A percentile compares a stretch with the other conserved stretches of the same genome.
phyloP scores from a whole-genome alignment of 2,113 vertebrate species.

The Andinoacara biseriatus region DNA sequence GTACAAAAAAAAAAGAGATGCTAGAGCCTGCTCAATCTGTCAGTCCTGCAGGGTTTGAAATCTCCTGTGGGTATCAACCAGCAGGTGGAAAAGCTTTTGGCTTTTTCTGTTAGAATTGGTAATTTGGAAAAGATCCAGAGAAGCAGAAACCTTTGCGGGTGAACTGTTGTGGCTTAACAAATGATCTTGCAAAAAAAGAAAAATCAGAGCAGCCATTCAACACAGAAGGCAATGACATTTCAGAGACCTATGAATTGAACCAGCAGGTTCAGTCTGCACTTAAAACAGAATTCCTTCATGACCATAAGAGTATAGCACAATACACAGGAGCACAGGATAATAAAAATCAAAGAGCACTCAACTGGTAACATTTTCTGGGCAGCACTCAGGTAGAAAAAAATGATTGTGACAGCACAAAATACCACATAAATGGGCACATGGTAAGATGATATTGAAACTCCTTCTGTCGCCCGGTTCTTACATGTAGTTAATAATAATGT shows the following conservation, averaged over 20 bases:
- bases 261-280: constrained; percentile 34
- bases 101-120: constrained; percentile 28
- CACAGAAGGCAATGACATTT: constrained; percentile 64
- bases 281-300: constrained; percentile 8
- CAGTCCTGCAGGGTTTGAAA: background rate
- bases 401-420: background rate
- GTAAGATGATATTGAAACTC: background rate
- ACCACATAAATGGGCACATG: background rate
- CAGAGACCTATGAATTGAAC: constrained; percentile 50
- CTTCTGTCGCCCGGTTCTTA: background rate
- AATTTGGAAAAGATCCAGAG: constrained; percentile 41
- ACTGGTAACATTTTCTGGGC: background rate
- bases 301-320: background rate
- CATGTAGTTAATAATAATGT: background rate
- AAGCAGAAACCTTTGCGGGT: constrained; percentile 48
- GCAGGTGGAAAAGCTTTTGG: constrained; percentile 14
- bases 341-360: background rate
- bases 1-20: background rate
- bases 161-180: constrained; percentile 51
- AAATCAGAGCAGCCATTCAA: constrained; percentile 34
- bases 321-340: background rate
- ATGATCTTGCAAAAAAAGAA: constrained; percentile 13
- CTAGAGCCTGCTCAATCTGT: background rate
- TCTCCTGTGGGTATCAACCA: background rate
- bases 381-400: background rate